Evolutionary conservation across 2,113 vertebrate genomes (phyloP).

Genomic region (Spheniscus mendiculus): DNA sequence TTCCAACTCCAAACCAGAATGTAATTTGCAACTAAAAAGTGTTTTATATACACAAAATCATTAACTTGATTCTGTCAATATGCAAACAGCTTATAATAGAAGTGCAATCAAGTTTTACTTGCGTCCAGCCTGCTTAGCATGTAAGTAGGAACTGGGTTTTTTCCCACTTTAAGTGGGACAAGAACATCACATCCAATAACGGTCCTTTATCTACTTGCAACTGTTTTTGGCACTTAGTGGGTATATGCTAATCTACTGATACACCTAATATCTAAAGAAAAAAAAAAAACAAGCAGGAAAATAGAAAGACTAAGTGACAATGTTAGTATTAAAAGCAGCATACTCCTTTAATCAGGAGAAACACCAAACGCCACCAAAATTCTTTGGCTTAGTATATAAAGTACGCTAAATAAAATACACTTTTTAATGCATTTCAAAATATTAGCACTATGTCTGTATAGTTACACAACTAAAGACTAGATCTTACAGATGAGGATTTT

Average conservation of each 20-base stretch:
- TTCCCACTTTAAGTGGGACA: background rate
- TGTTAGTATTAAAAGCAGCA: background rate
- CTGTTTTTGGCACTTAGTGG: background rate
- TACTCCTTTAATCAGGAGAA: background rate
- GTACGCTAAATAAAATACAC: background rate
- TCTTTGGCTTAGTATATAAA: background rate
- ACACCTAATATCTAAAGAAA: background rate
- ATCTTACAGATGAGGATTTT: slow-evolving; percentile 82
- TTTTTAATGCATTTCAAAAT: background rate
- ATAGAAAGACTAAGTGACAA: background rate
- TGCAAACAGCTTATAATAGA: background rate
- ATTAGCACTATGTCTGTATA: background rate
- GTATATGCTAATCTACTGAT: background rate
- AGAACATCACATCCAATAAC: background rate
- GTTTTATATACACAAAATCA: background rate
- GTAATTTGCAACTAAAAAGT: background rate
- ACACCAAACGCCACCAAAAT: background rate
- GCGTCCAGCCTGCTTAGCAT: background rate
- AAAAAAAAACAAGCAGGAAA: background rate
- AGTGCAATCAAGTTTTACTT: background rate
- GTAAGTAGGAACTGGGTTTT: background rate
- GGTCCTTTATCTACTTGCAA: background rate
- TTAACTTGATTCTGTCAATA: background rate
- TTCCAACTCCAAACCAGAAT: background rate
- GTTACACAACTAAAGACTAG: background rate